Base-by-base conservation (phyloP, 1,140 invertebrate genomes). In the Drosophila bocki region DNA sequence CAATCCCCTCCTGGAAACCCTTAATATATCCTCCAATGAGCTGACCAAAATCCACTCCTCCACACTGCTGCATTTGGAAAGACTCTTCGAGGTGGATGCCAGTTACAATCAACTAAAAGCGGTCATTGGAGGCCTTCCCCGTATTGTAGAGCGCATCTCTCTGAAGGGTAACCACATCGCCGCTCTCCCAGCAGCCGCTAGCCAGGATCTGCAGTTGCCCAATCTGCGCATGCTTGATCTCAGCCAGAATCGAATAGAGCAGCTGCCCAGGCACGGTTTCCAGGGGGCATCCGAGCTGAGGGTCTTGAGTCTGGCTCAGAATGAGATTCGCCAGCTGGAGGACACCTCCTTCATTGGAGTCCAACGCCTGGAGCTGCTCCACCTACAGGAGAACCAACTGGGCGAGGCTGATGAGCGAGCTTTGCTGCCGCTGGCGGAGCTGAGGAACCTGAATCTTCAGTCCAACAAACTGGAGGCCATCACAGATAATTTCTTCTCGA, bases 11-110 rank as follows among this genome's bases (percentile, higher is more conserved):
- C 92, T 98, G 51, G 96, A 97, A 88, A 95, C 96, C 59, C 90
- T 98, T 0, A 97, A 97, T 92, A 93, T 98, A 22, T 97, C 96
- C 3, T 93, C 94, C 26, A 98, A 98, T 91, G 94, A 94, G 26
- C 87, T 97, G 4, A 93, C 94, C 4, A 94, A 94, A 3, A 83
- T 96, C 45, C 96, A 96, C 93, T 95, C 95, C 1, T 94, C 95
- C 50, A 97, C 97, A 1, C 96, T 98, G 62, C 93, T 95, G 69
- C 95, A 96, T 80, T 88, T 98, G 44, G 93, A 93, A 13, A 95
- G 95, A 63, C 93, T 98, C 1, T 97, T 96, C 68, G 96, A 97
- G 91, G 90, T 98, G 19, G 97, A 98, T 85, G 93, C 96, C 5
- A 96, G 96, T 75, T 94, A 94, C 80, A 98, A 98, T 92, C 93